A percentile compares a stretch with the other conserved stretches of the same genome.
Evolutionary conservation across 2,888 invertebrate genomes (phyloP).

Genomic region (Prenolepis imparis): DNA sequence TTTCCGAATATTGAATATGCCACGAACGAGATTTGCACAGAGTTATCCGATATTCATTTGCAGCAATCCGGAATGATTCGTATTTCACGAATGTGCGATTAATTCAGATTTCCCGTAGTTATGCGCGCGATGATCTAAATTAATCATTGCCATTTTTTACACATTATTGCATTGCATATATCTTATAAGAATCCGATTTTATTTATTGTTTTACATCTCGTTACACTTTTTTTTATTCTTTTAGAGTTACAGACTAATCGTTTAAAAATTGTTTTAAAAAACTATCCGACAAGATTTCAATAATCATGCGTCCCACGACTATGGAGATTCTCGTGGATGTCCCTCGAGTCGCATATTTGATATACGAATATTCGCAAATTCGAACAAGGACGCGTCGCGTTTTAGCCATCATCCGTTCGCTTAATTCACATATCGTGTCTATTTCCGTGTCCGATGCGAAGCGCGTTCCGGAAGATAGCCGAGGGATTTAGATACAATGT

Average conservation of each 20-base stretch:
- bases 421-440: conserved; percentile 48
- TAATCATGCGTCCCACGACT: not conserved
- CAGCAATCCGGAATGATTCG: conserved; percentile 57
- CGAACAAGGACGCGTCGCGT: not conserved
- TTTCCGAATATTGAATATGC: conserved; percentile 55
- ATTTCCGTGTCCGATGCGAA: conserved; percentile 29
- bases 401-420: conserved; percentile 28
- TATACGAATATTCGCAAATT: conserved; percentile 39
- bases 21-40: conserved; percentile 49
- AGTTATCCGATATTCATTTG: conserved; percentile 57
- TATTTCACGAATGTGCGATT: conserved; percentile 52
- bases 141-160: conserved; percentile 41
- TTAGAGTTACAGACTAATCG: not conserved
- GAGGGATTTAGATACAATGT: conserved; percentile 57
- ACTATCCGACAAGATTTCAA: conserved; percentile 1
- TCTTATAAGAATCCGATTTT: not conserved
- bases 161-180: not conserved
- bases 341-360: conserved; percentile 15
- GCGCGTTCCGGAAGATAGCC: conserved; percentile 31
- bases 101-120: conserved; percentile 35
- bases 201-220: not conserved
- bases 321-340: not conserved
- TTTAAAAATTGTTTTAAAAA: not conserved
- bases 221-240: not conserved
- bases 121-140: conserved; percentile 38